Evolutionary conservation across 2,113 vertebrate species (phyloP), one percentile per base, ranked within the genome.

Genomic region (Ailuropoda melanoleuca): DNA sequence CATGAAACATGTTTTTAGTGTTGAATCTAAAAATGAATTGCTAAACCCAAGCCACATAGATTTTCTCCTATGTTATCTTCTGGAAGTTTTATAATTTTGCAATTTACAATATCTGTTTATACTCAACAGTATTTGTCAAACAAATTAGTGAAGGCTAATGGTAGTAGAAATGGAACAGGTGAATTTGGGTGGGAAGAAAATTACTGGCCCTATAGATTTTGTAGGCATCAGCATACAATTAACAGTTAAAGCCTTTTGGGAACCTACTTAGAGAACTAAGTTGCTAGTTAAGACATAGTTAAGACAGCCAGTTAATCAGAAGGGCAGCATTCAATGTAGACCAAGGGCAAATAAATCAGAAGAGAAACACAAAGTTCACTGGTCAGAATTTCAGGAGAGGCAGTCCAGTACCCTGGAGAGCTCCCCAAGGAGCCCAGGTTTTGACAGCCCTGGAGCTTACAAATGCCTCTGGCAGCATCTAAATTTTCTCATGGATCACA

Each of bases 351-450:
- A 12, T 64, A 70, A 24, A 6, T 95, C 26, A 56, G 34, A 90
- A 84, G 39, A 88, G 39, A 90, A 31, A 77, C 37, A 64, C 23
- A 56, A 66, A 17, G 34, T 43, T 88, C 75, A 85, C 34, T n/a
- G 24, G 72, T 46, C 8, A 60, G 46, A 77, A 46, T 91, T 84
- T 96, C 74, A 95, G 34, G 26, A 83, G 43, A 83, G 21, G 14
- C 31, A 48, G 17, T 97, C 92, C 89, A 98, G 97, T 88, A 98
- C 97, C 97, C 92, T 97, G 97, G 97, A 98, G 93, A 97, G 96
- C 95, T 96, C 97, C 95, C 58, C 8, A 64, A 50, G 55, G 43
- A 77, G 43, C 1, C 13, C 8, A 4, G 34, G n/a, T 83, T 95
- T 95, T 90, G 80, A 68, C 46, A 88, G 75, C 17, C 6, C 56